These are phyloP conservation scores for Gonioctena quinquepunctata DNA, from an alignment of 1,140 invertebrate species.

Conservation along the genomic window DNA sequence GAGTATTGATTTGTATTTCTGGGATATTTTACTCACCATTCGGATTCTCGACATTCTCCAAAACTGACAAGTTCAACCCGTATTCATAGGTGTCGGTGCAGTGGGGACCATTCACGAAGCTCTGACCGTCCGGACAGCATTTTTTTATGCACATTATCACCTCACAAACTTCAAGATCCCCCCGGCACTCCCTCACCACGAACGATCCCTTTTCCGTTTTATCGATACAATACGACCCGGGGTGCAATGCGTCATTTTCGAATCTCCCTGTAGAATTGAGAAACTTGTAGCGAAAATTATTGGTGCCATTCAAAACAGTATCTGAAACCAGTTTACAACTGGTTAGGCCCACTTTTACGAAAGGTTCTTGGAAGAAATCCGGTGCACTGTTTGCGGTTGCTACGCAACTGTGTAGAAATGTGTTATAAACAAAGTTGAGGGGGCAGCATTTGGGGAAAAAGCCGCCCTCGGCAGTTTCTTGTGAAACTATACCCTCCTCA, in stretches of 20 bases:
- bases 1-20: neutral
- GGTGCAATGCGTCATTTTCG: neutral
- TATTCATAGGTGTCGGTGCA: slow-evolving; percentile 36
- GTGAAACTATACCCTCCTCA: neutral
- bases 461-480: neutral
- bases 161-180: slow-evolving; percentile 25
- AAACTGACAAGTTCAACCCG: slow-evolving; percentile 30
- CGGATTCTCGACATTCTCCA: slow-evolving; percentile 25
- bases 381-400: slow-evolving; percentile 4
- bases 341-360: slow-evolving; percentile 33
- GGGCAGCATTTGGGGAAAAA: slow-evolving; percentile 44
- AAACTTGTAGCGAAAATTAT: slow-evolving; percentile 14
- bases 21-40: slow-evolving; percentile 33
- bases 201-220: slow-evolving; percentile 10
- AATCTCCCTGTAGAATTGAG: slow-evolving; percentile 1
- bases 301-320: slow-evolving; percentile 9
- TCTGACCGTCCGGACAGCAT: slow-evolving; percentile 44
- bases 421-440: slow-evolving; percentile 30
- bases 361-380: slow-evolving; percentile 23
- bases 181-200: slow-evolving; percentile 33
- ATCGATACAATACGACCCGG: slow-evolving; percentile 32
- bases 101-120: slow-evolving; percentile 32
- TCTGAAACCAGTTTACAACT: slow-evolving; percentile 35
- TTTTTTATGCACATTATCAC: slow-evolving; percentile 34
- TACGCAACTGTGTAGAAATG: slow-evolving; percentile 28